These are phyloP conservation scores for Yoshiicerus persimilis DNA, from an alignment of 1,140 invertebrate genomes.

Conservation along the genomic window DNA sequence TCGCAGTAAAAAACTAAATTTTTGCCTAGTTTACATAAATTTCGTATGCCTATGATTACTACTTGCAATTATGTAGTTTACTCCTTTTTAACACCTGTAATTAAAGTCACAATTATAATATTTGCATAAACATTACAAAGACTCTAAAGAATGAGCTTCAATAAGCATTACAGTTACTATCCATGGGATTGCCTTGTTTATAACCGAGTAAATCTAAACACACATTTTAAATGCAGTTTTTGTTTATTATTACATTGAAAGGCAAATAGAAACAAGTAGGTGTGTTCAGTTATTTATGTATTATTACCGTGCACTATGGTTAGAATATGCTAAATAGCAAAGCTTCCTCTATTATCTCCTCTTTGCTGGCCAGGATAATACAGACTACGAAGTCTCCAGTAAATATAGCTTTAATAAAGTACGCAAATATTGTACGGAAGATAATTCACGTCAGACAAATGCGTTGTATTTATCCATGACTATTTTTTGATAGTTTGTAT, in stretches of 20 bases:
- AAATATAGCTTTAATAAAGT: background rate
- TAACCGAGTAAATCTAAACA: too few species aligned
- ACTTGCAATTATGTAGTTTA: too few species aligned
- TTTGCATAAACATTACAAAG: background rate
- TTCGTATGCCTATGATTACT: too few species aligned
- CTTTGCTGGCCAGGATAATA: too few species aligned
- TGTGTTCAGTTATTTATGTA: background rate
- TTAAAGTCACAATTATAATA: background rate
- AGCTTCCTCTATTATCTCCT: background rate
- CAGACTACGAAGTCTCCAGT: background rate
- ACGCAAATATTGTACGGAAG: background rate
- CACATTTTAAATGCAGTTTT: background rate
- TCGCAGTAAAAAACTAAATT: too few species aligned
- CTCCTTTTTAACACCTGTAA: background rate
- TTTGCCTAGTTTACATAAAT: too few species aligned
- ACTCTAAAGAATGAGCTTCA: too few species aligned
- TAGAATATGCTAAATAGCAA: background rate
- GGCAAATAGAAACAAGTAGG: background rate
- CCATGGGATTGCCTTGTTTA: too few species aligned
- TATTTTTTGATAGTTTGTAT: background rate
- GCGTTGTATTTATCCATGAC: background rate
- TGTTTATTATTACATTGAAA: background rate
- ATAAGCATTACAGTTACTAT: too few species aligned
- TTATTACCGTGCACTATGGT: background rate
- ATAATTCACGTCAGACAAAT: background rate